Percentiles rank a stretch among this genome's conserved stretches.
phyloP scores from a whole-genome alignment of 2,797 vertebrate genomes.

The Phyllotis vaccarum region DNA sequence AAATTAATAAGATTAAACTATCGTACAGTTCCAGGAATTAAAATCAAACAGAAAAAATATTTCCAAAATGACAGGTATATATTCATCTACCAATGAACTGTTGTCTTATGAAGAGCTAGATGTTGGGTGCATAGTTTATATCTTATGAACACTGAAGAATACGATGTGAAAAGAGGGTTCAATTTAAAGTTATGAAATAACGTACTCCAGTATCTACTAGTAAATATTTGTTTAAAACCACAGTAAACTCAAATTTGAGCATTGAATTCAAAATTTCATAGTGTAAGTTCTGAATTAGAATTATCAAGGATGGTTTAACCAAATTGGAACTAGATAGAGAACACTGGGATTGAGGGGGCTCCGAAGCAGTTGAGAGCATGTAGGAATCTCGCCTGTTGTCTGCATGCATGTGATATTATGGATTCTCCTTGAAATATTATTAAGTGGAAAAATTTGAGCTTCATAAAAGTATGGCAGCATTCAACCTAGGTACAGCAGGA shows the following conservation, averaged over 20 bases:
- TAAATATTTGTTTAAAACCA: background rate
- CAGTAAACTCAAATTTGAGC: background rate
- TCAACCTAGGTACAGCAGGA: background rate
- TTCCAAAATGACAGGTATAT: background rate
- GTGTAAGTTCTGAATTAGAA: background rate
- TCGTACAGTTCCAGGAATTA: background rate
- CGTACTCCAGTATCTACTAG: background rate
- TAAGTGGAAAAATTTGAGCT: background rate
- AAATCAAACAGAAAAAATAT: background rate
- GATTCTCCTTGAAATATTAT: background rate
- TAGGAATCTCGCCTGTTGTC: background rate
- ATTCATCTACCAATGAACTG: background rate
- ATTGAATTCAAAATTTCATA: background rate
- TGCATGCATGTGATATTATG: background rate
- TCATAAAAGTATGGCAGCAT: background rate
- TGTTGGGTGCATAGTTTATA: background rate
- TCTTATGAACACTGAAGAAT: background rate
- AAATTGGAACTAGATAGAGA: background rate
- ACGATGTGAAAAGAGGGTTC: background rate
- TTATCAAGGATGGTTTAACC: background rate
- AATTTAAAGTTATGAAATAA: background rate
- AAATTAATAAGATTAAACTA: constrained; percentile 20
- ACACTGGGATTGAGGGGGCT: fast-evolving
- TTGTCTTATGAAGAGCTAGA: background rate
- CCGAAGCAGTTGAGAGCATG: background rate